Conservation (phyloP, 2,113 vertebrate species). For the Xiphophorus hellerii region DNA sequence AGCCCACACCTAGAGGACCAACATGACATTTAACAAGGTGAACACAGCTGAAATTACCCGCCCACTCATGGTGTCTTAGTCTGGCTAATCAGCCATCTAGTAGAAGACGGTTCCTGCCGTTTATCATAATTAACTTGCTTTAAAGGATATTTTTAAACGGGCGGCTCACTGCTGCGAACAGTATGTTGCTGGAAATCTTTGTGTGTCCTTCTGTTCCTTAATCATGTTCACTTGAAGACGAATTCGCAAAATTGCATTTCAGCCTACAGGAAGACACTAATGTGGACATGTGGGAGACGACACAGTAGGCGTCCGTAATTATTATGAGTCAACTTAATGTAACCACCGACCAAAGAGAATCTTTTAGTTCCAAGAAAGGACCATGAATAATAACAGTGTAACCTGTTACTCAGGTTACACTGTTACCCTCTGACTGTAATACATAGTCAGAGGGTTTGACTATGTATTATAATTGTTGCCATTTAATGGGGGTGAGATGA, state of each 20-base stretch:
- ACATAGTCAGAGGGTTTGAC: neutral
- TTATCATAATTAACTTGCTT: slow-evolving; percentile 21
- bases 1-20: slow-evolving; percentile 88
- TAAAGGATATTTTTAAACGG: slow-evolving; percentile 11
- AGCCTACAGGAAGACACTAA: slow-evolving; percentile 22
- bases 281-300: slow-evolving; percentile 25
- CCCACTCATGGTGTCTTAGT: slow-evolving; percentile 15
- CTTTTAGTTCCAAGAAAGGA: slow-evolving; percentile 9
- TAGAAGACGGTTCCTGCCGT: slow-evolving; percentile 17
- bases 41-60: slow-evolving; percentile 34
- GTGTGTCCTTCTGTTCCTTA: neutral
- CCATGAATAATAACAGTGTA: neutral
- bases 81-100: slow-evolving; percentile 21
- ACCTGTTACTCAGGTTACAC: neutral
- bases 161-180: slow-evolving; percentile 10
- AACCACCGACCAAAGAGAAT: slow-evolving; percentile 21
- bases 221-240: slow-evolving; percentile 24
- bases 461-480: too few species aligned
- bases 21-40: slow-evolving; percentile 38
- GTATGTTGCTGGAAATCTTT: neutral
- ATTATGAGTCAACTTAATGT: slow-evolving; percentile 14
- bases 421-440: too few species aligned
- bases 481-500: too few species aligned
- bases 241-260: slow-evolving; percentile 31
- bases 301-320: neutral